Evolutionary conservation across 30 jellyfish, hydroid and myxozoan genomes (phyloP).

Genomic region (Pelagia noctiluca): DNA sequence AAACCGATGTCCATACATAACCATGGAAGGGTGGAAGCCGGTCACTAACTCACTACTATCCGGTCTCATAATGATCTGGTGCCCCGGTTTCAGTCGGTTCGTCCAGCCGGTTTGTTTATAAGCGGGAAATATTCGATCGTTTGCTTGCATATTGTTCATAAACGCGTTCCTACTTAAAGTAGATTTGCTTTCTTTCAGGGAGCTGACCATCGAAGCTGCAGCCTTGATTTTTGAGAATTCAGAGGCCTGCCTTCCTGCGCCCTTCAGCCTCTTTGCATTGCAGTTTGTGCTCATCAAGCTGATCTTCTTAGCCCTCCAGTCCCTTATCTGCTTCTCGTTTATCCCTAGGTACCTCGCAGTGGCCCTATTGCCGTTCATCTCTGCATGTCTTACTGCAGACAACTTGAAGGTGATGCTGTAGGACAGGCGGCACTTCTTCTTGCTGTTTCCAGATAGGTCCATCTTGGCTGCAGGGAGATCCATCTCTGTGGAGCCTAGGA

Average conservation of each 20-base stretch:
- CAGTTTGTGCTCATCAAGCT: slow-evolving; percentile 85
- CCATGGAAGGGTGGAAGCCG: slow-evolving; percentile 46
- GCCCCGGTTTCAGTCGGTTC: no score
- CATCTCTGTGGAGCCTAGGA: no score
- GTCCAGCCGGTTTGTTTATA: no score
- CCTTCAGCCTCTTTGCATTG: slow-evolving; percentile 92
- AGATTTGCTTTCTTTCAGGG: background rate
- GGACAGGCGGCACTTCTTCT: slow-evolving; percentile 69
- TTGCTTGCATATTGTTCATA: background rate
- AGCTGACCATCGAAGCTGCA: background rate
- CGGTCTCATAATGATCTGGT: slow-evolving; percentile 47
- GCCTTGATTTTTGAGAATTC: slow-evolving; percentile 26
- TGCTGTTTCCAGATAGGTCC: slow-evolving; percentile 32
- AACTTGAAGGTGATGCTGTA: slow-evolving; percentile 88
- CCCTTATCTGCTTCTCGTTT: slow-evolving; percentile 89
- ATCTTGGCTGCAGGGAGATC: slow-evolving; percentile 6
- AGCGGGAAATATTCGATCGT: no score
- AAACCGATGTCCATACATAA: slow-evolving; percentile 50
- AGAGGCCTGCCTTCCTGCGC: slow-evolving; percentile 86
- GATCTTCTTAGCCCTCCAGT: slow-evolving; percentile 93
- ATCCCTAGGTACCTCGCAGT: slow-evolving; percentile 92
- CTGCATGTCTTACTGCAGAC: slow-evolving; percentile 94
- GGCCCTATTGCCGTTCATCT: slow-evolving; percentile 94
- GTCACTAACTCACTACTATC: slow-evolving; percentile 36
- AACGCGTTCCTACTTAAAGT: background rate